Evolutionary conservation across 2,797 vertebrate species (phyloP).

Genomic region (Australoheros facetus): DNA sequence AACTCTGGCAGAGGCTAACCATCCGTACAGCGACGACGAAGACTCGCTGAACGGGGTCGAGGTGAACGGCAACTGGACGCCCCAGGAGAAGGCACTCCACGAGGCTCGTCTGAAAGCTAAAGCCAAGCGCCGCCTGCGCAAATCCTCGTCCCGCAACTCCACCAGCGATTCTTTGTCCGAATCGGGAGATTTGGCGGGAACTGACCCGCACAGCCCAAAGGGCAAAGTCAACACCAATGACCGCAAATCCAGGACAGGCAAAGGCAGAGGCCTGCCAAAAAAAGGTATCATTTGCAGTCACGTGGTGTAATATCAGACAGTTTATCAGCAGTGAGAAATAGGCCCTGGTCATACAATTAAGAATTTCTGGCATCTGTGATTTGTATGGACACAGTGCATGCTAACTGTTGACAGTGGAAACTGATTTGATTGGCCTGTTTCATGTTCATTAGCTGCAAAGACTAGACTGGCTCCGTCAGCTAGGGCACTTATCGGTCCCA

Average conservation of each 20-base stretch:
- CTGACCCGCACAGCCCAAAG: slow-evolving; percentile 83
- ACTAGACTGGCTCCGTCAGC: too few relatives aligned
- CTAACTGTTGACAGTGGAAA: not conserved
- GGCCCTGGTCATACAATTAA: too few relatives aligned
- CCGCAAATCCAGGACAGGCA: slow-evolving; percentile 86
- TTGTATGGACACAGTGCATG: not conserved
- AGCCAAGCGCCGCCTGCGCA: slow-evolving; percentile 85
- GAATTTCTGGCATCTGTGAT: not conserved
- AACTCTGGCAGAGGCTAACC: slow-evolving; percentile 40
- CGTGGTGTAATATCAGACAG: too few relatives aligned
- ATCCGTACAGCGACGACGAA: slow-evolving; percentile 69
- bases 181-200: slow-evolving; percentile 65
- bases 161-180: slow-evolving; percentile 83
- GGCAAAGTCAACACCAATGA: slow-evolving; percentile 79
- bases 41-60: slow-evolving; percentile 76
- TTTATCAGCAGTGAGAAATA: too few relatives aligned
- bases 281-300: slow-evolving; percentile 79
- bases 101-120: slow-evolving; percentile 88
- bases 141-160: slow-evolving; percentile 86
- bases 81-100: slow-evolving; percentile 87
- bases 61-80: slow-evolving; percentile 84
- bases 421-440: not conserved
- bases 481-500: too few relatives aligned
- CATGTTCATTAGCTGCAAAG: not conserved
- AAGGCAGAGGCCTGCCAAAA: slow-evolving; percentile 89